A percentile compares a stretch with the other conserved stretches of the same genome.
phyloP scores from a whole-genome alignment of 2,797 vertebrate species.

The Falco columbarius region DNA sequence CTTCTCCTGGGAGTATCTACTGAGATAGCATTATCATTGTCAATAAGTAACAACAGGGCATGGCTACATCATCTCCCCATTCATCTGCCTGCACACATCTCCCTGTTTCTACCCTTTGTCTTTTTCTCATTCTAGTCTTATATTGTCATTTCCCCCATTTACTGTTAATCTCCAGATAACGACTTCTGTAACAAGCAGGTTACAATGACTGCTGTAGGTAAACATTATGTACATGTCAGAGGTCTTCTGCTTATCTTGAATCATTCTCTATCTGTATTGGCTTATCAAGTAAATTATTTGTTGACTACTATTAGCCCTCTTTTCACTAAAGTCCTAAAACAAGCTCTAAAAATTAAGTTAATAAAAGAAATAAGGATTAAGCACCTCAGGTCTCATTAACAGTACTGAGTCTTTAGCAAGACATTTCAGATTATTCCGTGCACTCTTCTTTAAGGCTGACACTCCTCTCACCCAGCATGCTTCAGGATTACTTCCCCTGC shows the following conservation, averaged over 20 bases:
- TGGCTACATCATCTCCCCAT: neutral
- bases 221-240: slow-evolving; percentile 3
- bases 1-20: neutral
- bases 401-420: neutral
- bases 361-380: neutral
- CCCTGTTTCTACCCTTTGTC: neutral
- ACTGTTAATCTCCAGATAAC: neutral
- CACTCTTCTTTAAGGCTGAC: neutral
- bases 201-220: neutral
- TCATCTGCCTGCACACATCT: neutral
- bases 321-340: neutral
- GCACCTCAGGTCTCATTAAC: neutral
- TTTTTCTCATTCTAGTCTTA: neutral
- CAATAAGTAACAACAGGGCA: neutral
- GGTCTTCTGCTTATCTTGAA: slow-evolving; percentile 13
- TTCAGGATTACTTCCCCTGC: neutral
- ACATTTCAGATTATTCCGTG: neutral
- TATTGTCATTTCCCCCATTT: neutral
- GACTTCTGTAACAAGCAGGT: slow-evolving; percentile 15
- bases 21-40: neutral
- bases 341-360: neutral
- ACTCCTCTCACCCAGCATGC: rapidly evolving
- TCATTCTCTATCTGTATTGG: neutral
- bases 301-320: neutral
- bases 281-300: neutral